Evolutionary conservation across 1,140 invertebrate genomes (phyloP).

Genomic region (Trachymyrmex septentrionalis): DNA sequence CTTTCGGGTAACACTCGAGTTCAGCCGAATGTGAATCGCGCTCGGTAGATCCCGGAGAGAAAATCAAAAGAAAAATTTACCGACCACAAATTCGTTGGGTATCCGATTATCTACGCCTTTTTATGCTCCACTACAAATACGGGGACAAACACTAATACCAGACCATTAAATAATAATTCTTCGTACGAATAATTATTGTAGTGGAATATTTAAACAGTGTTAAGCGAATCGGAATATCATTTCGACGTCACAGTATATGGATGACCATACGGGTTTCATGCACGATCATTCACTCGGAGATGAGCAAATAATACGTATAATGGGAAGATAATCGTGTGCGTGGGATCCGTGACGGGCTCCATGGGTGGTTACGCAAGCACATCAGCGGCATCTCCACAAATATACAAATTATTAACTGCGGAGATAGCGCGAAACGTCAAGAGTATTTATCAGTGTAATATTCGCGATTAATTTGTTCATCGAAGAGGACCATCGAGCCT

Average conservation of each 20-base stretch:
- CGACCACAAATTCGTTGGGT: conserved; percentile 30
- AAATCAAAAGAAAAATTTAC: conserved; percentile 79
- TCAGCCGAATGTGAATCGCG: conserved; percentile 65
- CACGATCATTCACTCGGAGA: conserved; percentile 32
- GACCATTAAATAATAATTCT: background rate
- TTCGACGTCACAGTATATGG: background rate
- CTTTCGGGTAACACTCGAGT: conserved; percentile 63
- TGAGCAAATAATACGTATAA: conserved; percentile 49
- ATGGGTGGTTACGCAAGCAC: conserved; percentile 35
- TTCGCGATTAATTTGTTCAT: conserved; percentile 58
- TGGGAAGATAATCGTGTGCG: conserved; percentile 29
- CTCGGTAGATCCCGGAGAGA: conserved; percentile 56
- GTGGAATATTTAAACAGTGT: conserved; percentile 5
- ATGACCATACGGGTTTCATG: conserved; percentile 29
- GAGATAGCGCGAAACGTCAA: conserved; percentile 48
- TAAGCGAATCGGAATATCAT: conserved; percentile 28
- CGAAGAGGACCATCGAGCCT: conserved; percentile 37
- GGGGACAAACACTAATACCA: background rate
- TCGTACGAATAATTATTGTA: background rate
- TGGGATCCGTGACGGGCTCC: conserved; percentile 16
- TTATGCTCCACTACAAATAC: background rate
- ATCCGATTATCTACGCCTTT: conserved; percentile 27
- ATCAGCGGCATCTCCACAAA: conserved; percentile 43
- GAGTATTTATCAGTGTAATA: conserved; percentile 59
- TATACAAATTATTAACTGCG: conserved; percentile 62